These are phyloP conservation scores for Koerneria pararmatus DNA, from an alignment of 2,888 invertebrate species.

Conservation along the genomic window DNA sequence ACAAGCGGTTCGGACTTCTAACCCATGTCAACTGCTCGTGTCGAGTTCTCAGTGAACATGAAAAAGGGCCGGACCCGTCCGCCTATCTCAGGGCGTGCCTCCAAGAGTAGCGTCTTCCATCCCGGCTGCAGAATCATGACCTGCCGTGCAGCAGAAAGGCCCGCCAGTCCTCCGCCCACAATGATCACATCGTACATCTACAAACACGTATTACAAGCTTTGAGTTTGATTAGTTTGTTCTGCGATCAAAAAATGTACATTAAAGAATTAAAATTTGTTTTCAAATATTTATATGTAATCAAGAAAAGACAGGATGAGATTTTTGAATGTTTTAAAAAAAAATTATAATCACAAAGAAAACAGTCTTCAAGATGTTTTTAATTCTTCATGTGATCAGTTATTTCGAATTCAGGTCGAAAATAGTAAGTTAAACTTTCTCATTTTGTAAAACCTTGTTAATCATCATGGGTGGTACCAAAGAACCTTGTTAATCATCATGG, in stretches of 20 bases:
- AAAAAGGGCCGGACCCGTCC: conserved; percentile 36
- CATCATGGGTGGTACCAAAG: too few relatives aligned
- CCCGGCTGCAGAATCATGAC: not conserved
- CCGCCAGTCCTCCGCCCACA: conserved; percentile 16
- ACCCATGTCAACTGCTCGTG: conserved; percentile 35
- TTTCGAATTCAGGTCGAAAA: too few relatives aligned
- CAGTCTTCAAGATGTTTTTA: too few relatives aligned
- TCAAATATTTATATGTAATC: too few relatives aligned
- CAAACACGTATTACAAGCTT: not conserved
- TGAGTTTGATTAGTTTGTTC: not conserved
- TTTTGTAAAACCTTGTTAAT: too few relatives aligned
- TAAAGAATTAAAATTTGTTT: too few relatives aligned
- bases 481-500: too few relatives aligned
- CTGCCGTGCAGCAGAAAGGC: conserved; percentile 9
- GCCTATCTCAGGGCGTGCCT: conserved; percentile 24
- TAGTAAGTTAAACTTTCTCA: too few relatives aligned
- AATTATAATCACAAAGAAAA: too few relatives aligned
- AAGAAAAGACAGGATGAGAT: not conserved
- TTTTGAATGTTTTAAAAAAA: too few relatives aligned
- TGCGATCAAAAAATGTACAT: not conserved
- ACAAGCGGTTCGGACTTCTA: too few relatives aligned
- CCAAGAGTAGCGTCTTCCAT: not conserved
- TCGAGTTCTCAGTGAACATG: conserved; percentile 38
- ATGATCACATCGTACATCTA: conserved; percentile 13
- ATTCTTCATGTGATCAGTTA: too few relatives aligned